Evolutionary conservation across 2,797 vertebrate species (phyloP), one percentile per base, ranked within the genome.

Genomic region (Monodelphis domestica): DNA sequence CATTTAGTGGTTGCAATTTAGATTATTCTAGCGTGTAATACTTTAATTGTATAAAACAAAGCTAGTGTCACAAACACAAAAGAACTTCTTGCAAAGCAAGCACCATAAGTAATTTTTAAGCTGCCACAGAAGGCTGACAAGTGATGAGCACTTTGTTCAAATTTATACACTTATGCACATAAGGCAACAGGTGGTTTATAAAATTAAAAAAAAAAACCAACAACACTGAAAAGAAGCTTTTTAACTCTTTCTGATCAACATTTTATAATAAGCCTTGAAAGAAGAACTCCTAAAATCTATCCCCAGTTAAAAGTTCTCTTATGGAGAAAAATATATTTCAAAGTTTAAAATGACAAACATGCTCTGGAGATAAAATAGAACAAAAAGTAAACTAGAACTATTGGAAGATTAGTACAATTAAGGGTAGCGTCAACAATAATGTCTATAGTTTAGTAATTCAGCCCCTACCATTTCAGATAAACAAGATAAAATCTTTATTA

Each of bases 11-110:
- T 97, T 98, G 98, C 98, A 99, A 99, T 99, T 99, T 99, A 99
- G 99, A 99, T 99, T 99, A 99, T 99, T 99, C 99, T 99, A 99
- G 99, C 98, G 97, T 99, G 99, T 99, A 99, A 99, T 98, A 99
- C 98, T 99, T 99, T 99, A 99, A 99, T 99, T 99, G 99, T 99
- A 98, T 98, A 99, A 99, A 99, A 99, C 99, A 99, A 99, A 99
- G 99, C 99, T 98, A 98, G 98, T 99, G 99, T 99, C 99, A 99
- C 98, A 98, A 98, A 98, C 98, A 99, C 98, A 99, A 99, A 99
- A 98, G 98, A 99, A 98, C 96, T 98, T 98, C 98, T 99, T 98
- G 98, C 98, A 98, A 98, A 98, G 98, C 98, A 98, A 99, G 98
- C 98, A 98, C 98, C 98, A 98, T 97, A 98, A 98, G 98, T 98